Conservation (phyloP, 2,797 vertebrate species). For the Anas acuta region DNA sequence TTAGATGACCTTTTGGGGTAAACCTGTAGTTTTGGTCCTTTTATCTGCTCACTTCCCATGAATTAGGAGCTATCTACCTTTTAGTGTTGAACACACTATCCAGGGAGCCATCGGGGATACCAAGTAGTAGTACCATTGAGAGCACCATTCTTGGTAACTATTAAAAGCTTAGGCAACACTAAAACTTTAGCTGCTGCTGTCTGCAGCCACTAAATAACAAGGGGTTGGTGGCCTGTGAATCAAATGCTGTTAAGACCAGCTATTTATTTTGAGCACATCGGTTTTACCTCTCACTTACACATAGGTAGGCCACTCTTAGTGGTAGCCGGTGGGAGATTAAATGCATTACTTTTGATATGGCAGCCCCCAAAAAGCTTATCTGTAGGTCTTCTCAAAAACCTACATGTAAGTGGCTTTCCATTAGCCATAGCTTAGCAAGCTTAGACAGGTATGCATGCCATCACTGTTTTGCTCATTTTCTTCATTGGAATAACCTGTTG, state of each 20-base stretch:
- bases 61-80: not conserved
- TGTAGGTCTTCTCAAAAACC: not conserved
- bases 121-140: not conserved
- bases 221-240: not conserved
- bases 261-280: not conserved
- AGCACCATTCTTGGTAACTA: not conserved
- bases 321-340: not conserved
- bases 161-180: not conserved
- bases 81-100: not conserved
- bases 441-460: not conserved
- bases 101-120: not conserved
- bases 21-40: not conserved
- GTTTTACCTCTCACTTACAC: not conserved
- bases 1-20: not conserved
- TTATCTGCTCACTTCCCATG: not conserved
- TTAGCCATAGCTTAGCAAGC: not conserved
- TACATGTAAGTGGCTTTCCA: not conserved
- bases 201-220: not conserved
- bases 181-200: not conserved
- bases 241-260: not conserved
- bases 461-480: not conserved
- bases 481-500: not conserved
- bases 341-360: not conserved
- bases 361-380: rapidly evolving
- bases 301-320: not conserved